These are phyloP conservation scores for Gambusia affinis DNA, from an alignment of 2,113 vertebrate species.

Conservation along the genomic window DNA sequence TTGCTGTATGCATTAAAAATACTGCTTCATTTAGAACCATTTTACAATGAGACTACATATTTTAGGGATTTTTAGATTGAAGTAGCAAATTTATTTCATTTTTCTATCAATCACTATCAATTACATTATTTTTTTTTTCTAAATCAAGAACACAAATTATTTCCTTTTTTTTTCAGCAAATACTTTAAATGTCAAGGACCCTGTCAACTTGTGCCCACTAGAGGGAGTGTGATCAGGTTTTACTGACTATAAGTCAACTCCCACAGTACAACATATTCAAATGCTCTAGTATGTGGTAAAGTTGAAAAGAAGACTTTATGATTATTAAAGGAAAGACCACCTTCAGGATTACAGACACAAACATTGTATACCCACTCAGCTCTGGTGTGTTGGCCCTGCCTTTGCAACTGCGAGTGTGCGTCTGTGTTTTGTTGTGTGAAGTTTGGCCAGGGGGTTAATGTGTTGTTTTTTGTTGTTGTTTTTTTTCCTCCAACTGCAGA, in stretches of 20 bases:
- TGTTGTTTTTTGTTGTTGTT: neutral
- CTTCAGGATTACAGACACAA: too few species aligned
- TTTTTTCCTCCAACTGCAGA: conserved; percentile 26
- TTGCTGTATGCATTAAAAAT: conserved; percentile 47
- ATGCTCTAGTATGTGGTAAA: neutral
- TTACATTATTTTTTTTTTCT: neutral
- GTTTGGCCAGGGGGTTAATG: conserved; percentile 28
- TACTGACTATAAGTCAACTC: conserved; percentile 1
- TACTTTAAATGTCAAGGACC: neutral
- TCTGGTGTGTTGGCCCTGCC: conserved; percentile 8
- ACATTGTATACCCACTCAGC: too few species aligned
- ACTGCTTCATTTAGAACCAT: conserved; percentile 40
- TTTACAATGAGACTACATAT: conserved; percentile 34
- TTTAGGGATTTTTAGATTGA: conserved; percentile 17
- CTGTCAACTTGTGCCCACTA: conserved; percentile 65
- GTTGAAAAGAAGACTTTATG: neutral
- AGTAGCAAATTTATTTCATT: conserved; percentile 1
- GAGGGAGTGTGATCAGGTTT: conserved; percentile 65
- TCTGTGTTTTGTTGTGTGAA: conserved; percentile 36
- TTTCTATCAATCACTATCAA: neutral
- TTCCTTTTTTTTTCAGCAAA: neutral
- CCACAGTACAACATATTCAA: conserved; percentile 13
- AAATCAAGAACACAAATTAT: neutral
- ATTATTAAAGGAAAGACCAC: conserved; percentile 2
- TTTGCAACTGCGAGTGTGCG: conserved; percentile 4